Evolutionary conservation across 92 coral and sea anemone genomes (phyloP), one percentile per base, ranked within the genome.

Genomic region (Pocillopora grandis): DNA sequence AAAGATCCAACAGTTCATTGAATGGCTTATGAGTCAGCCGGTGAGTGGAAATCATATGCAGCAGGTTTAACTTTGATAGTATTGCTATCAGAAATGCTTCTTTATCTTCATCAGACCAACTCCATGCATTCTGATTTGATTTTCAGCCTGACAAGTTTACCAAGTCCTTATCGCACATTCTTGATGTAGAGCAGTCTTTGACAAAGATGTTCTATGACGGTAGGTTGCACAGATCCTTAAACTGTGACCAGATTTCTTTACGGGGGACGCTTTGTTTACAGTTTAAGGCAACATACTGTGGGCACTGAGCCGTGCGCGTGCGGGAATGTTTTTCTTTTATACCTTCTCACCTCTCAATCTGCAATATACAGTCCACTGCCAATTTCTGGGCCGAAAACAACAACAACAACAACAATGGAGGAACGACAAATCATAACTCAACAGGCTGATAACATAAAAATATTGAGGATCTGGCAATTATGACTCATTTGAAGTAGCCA

Each of bases 21-120:
- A 94, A 48, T 97, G 99, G 99, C 89, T 97, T 23, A 90, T 97
- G 85, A 88, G 97, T 49, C 95, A 97, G 73, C 94, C 99, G 74
- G 99, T 97, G 55, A 86, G 98, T 92, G n/a, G 12, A 10, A 21
- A 16, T 3, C 12, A 37, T 1, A 20, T 58, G 56, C 3, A 10
- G 35, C 52, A 23, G 14, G n/a, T 49, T 17, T 1, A 76, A 10
- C 33, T 14, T 21, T 21, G 6, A 10, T 76, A 42, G 27, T n/a
- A 27, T 7, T 63, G 19, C 1, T 2, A 11, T 16, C 19, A 33
- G 21, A 10, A 76, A 2, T 60, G 16, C 49, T 11, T 37, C 4
- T 3, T 12, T 56, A 17, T 2, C 33, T 2, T 66, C 11, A 19
- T 3, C 21, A 1, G 0, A 31, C 10, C 10, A 33, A 64, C 5